Conservation (phyloP, 2,888 invertebrate species). For the Eretmocerus hayati region DNA sequence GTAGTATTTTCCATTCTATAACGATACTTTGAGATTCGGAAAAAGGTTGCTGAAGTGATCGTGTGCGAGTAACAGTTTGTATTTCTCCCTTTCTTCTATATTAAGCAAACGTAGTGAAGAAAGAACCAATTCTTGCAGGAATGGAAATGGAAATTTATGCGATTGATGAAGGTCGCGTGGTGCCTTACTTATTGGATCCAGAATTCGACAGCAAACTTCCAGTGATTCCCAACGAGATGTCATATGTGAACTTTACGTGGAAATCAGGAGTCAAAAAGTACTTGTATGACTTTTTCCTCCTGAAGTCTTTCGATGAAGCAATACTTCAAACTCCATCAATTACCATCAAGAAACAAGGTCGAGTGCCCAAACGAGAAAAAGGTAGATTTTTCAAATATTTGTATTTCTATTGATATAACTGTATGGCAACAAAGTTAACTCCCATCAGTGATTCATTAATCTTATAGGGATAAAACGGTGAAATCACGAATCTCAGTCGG, state of each 20-base stretch:
- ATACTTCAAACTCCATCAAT: conserved; percentile 80
- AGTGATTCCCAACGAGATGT: conserved; percentile 86
- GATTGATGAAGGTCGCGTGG: conserved; percentile 79
- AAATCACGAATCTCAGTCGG: no score
- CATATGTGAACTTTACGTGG: conserved; percentile 88
- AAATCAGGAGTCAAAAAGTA: conserved; percentile 74
- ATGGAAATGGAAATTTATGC: conserved; percentile 84
- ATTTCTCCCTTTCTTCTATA: no score
- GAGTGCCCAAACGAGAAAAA: conserved; percentile 80
- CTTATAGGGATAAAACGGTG: no score
- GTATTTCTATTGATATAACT: no score
- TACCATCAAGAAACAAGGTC: conserved; percentile 77
- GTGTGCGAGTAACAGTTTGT: no score
- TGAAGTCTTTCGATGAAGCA: conserved; percentile 77
- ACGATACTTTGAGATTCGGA: no score
- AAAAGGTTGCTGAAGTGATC: no score
- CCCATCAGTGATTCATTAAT: no score
- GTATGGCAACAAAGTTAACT: no score
- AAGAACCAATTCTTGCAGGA: conserved; percentile 48
- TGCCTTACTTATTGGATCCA: conserved; percentile 80
- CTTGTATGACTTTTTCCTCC: conserved; percentile 77
- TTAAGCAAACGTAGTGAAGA: no score
- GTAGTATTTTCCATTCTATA: no score
- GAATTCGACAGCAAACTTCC: conserved; percentile 85
- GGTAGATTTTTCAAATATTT: conserved; percentile 57